phyloP scores from a whole-genome alignment of 2,797 vertebrate species.

The Takifugu rubripes region DNA sequence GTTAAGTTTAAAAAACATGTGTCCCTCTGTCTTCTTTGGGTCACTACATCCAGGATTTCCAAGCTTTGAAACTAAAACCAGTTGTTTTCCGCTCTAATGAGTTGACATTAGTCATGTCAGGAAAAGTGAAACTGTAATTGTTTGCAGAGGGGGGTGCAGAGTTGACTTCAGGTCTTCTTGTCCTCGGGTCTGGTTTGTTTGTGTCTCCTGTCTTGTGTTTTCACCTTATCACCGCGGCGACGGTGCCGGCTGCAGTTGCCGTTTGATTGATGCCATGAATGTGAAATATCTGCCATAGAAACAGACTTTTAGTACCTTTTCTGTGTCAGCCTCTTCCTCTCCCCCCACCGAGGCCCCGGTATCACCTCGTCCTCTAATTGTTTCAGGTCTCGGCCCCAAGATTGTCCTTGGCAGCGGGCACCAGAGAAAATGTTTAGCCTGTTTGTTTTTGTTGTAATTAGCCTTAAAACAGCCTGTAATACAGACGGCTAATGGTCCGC shows the following conservation, averaged over 20 bases:
- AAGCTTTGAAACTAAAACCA: too few relatives aligned
- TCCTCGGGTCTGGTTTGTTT: too few relatives aligned
- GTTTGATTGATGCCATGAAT: slow-evolving; percentile 6
- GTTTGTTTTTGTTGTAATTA: slow-evolving; percentile 74
- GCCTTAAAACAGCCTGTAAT: slow-evolving; percentile 52
- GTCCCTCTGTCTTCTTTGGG: too few relatives aligned
- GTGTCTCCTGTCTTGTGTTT: too few relatives aligned
- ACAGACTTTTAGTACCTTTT: slow-evolving; percentile 24
- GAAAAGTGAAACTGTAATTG: too few relatives aligned
- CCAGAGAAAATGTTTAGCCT: slow-evolving; percentile 51
- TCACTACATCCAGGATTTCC: too few relatives aligned
- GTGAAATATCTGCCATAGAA: slow-evolving; percentile 2
- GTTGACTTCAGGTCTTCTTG: too few relatives aligned
- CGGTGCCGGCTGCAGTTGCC: slow-evolving; percentile 7
- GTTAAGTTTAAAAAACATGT: background rate
- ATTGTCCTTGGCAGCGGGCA: slow-evolving; percentile 55
- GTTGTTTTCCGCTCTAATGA: too few relatives aligned
- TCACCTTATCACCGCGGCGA: background rate
- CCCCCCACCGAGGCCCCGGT: slow-evolving; percentile 57
- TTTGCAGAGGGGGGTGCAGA: too few relatives aligned
- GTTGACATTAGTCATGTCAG: too few relatives aligned
- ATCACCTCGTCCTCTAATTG: slow-evolving; percentile 59
- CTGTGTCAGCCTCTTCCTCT: background rate
- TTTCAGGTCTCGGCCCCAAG: slow-evolving; percentile 51
- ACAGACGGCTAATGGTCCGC: slow-evolving; percentile 59